Evolutionary conservation across 2,113 vertebrate species (phyloP).

Genomic region (Gobiocypris rarus): DNA sequence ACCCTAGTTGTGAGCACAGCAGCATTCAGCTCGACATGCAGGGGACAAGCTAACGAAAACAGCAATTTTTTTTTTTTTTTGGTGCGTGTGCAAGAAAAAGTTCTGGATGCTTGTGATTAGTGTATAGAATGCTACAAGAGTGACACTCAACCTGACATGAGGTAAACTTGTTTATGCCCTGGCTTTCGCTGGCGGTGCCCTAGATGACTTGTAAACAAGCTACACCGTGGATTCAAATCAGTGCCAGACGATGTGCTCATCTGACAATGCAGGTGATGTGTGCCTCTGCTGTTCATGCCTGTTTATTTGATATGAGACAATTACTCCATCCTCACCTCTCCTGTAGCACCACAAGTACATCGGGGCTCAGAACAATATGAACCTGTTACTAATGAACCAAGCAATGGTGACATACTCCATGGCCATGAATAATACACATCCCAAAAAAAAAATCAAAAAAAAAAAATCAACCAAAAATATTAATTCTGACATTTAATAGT

Average conservation of each 20-base stretch:
- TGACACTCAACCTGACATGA: slow-evolving; percentile 42
- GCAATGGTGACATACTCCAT: not conserved
- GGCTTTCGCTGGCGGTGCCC: slow-evolving; percentile 28
- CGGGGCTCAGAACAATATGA: slow-evolving; percentile 30
- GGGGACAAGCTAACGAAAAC: slow-evolving; percentile 2
- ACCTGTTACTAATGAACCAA: slow-evolving; percentile 27
- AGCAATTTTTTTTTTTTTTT: not conserved
- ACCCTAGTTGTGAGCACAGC: not conserved
- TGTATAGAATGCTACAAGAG: slow-evolving; percentile 28
- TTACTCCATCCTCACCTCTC: slow-evolving; percentile 32
- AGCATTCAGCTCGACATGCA: not conserved
- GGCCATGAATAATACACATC: not conserved
- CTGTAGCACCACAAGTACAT: not conserved
- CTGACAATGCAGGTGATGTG: slow-evolving; percentile 34
- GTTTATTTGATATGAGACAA: slow-evolving; percentile 23
- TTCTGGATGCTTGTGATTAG: slow-evolving; percentile 13
- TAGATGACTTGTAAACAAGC: slow-evolving; percentile 45
- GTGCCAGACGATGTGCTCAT: not conserved
- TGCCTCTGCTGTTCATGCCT: slow-evolving; percentile 21
- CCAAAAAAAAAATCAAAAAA: too few relatives aligned
- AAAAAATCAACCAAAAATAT: too few relatives aligned
- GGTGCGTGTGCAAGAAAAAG: slow-evolving; percentile 6
- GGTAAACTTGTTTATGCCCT: slow-evolving; percentile 34
- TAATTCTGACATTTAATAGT: not conserved
- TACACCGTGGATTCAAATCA: slow-evolving; percentile 33